These are phyloP conservation scores for Rousettus leschenaultii DNA, from an alignment of 2,113 vertebrate genomes.

Conservation along the genomic window DNA sequence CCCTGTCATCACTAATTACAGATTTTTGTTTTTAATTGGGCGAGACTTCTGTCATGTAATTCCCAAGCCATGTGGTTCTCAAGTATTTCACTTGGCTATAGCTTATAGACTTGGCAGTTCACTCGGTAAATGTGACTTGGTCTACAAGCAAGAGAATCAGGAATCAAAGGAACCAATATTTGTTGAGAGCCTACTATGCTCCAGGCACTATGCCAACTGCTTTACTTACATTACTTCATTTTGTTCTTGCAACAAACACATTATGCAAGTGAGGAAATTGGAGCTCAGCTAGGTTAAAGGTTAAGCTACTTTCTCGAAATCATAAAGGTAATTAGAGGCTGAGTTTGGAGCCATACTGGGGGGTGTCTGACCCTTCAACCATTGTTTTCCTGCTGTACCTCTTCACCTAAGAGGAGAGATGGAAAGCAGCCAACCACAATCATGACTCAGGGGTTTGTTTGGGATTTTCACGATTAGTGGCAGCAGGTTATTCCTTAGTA, in stretches of 20 bases:
- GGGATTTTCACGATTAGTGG: background rate
- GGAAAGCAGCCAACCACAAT: background rate
- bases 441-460: background rate
- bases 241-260: background rate
- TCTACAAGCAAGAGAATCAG: background rate
- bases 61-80: background rate
- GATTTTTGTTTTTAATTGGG: background rate
- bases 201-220: background rate
- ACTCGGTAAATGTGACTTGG: background rate
- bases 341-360: background rate
- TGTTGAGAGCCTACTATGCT: background rate
- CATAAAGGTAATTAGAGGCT: background rate
- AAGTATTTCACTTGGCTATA: background rate
- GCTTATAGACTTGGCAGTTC: background rate
- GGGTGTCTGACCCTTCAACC: background rate
- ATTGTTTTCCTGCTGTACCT: background rate
- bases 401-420: background rate
- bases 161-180: background rate
- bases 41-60: background rate
- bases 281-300: background rate
- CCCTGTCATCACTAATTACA: background rate
- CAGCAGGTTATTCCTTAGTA: background rate
- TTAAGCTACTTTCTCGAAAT: background rate
- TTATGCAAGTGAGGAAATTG: background rate
- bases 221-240: background rate